Evolutionary conservation across 2,113 vertebrate species (phyloP), one percentile per base, ranked within the genome.

Genomic region (Semnornis frantzii): DNA sequence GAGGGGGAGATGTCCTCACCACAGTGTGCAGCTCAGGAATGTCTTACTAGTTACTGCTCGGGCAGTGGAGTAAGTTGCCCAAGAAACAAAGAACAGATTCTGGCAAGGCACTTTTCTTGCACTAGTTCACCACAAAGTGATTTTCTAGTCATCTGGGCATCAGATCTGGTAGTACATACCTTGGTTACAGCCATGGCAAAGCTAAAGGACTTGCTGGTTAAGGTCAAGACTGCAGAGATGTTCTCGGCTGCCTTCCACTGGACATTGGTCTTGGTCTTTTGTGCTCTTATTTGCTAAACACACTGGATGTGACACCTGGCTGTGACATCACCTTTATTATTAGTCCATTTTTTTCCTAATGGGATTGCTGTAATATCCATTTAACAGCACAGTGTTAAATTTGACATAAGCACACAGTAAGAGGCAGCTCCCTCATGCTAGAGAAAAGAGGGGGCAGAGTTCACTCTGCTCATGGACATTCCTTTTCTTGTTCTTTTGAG

Each of bases 21-120:
- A 33, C n/a, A 21, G 8, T 20, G 8, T 9, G 5, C 39, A 85
- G 25, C 68, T 54, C 16, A 70, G 42, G 30, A 63, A 62, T 5
- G 27, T 42, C 27, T 16, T 54, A 4, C 1, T 52, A 71, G 52
- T 30, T 16, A 31, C 27, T 0, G 0, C 34, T 14, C 58, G 62
- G 52, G 34, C 15, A 42, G 34, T 0, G 25, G 42, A 60, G 39
- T 18, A 18, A 44, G 14, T 11, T 55, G 20, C 46, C n/a, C 17
- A 27, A 62, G 60, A 28, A 82, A 48, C 16, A 25, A 60, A 33
- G 15, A 75, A 20, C 19, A 42, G 42, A 23, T 15, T 20, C 37
- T 24, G 34, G 62, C 15, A 74, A 55, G 46, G 16, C 42, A 24
- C 8, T 82, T 77, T n/a, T 7, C 48, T 37, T 25, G 46, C 62